A percentile compares a stretch with the other conserved stretches of the same genome.
Conservation (phyloP, 2,888 invertebrate genomes). For the Athrips mouffetella region DNA sequence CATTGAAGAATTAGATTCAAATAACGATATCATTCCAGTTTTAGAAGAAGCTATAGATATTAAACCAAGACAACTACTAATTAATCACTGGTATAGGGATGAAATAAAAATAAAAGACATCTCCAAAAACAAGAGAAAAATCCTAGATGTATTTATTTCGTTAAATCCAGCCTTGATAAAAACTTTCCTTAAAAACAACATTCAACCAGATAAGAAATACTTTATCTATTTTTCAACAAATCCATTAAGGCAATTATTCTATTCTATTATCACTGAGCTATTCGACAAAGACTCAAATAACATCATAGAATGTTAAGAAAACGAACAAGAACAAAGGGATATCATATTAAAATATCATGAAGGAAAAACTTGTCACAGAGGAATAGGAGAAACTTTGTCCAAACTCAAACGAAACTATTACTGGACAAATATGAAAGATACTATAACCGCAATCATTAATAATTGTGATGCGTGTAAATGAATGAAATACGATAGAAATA, state of each 20-base stretch:
- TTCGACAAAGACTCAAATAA: slow-evolving; percentile 8
- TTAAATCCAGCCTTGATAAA: slow-evolving; percentile 7
- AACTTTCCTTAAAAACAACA: slow-evolving; percentile 19
- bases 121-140: neutral
- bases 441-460: slow-evolving; percentile 17
- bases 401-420: slow-evolving; percentile 19
- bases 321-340: slow-evolving; percentile 14
- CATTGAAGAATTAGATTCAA: no score
- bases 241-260: slow-evolving; percentile 8
- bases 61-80: no score
- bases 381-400: slow-evolving; percentile 20
- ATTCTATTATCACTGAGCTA: slow-evolving; percentile 1
- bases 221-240: slow-evolving; percentile 18
- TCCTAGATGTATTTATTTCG: slow-evolving; percentile 3
- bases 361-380: slow-evolving; percentile 22
- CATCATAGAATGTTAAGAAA: slow-evolving; percentile 16
- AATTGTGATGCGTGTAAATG: slow-evolving; percentile 15
- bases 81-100: no score
- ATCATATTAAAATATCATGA: slow-evolving; percentile 18
- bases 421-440: slow-evolving; percentile 21
- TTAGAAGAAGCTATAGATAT: no score
- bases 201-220: slow-evolving; percentile 17
- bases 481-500: slow-evolving; percentile 22
- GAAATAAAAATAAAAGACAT: neutral
- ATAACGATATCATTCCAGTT: no score